These are phyloP conservation scores for Protophormia terraenovae DNA, from an alignment of 2,888 invertebrate genomes.

Conservation along the genomic window DNA sequence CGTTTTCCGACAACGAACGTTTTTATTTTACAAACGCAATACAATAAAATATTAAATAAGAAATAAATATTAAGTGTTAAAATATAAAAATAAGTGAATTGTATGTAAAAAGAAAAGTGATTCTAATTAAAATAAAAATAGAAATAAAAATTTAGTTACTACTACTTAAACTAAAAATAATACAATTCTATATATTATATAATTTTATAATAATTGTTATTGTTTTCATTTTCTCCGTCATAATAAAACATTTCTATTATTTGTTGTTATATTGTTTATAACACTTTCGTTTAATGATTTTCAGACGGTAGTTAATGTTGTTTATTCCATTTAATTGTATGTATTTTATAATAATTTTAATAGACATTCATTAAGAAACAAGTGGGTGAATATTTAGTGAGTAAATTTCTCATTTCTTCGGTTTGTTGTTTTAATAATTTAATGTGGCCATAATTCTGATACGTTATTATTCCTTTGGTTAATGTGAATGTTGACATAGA, in stretches of 20 bases:
- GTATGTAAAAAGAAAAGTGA: slow-evolving; percentile 55
- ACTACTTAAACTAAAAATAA: slow-evolving; percentile 30
- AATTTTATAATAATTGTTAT: background rate
- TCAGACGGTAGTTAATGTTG: slow-evolving; percentile 2
- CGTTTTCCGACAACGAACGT: slow-evolving; percentile 78
- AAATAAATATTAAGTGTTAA: slow-evolving; percentile 37
- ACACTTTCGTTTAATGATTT: slow-evolving; percentile 36
- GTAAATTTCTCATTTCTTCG: background rate
- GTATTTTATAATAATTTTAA: slow-evolving; percentile 31
- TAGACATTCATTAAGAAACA: slow-evolving; percentile 4
- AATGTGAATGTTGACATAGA: background rate
- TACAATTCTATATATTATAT: background rate
- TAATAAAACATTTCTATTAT: slow-evolving; percentile 2
- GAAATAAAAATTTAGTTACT: slow-evolving; percentile 45
- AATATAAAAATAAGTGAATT: slow-evolving; percentile 71
- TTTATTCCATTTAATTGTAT: slow-evolving; percentile 7
- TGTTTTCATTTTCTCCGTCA: background rate
- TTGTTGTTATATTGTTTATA: background rate
- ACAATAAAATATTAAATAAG: slow-evolving; percentile 43
- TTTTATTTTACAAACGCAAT: slow-evolving; percentile 61
- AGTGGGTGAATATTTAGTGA: background rate
- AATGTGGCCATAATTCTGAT: background rate
- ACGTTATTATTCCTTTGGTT: background rate
- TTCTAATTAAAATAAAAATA: slow-evolving; percentile 49
- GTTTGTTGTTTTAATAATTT: background rate